Evolutionary conservation across 1,140 invertebrate genomes (phyloP), one percentile per base, ranked within the genome.

Genomic region (Sycophaga agraensis): DNA sequence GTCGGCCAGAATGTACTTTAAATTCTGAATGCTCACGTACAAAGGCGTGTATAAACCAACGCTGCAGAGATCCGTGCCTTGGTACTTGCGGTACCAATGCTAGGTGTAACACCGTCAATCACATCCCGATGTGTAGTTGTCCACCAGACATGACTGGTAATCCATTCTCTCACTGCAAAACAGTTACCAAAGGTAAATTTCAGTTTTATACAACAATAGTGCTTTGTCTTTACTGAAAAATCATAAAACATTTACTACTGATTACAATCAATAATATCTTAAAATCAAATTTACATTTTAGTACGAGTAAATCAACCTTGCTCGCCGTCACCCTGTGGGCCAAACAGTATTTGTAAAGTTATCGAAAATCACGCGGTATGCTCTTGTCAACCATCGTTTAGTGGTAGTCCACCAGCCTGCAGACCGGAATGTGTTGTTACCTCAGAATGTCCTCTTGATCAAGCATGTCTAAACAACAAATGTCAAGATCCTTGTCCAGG

Each of bases 1-100:
- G 92, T 74, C 79, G 90, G 64, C 91, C 91, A 14, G 91, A 94
- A 76, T 94, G 92, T 75, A 88, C 91, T 0, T 85, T 91, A 69
- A 94, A 91, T 73, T 87, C 89, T 1, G 92, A 94, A 60, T 94
- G 92, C 74, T 80, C 89, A 3, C 82, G 86, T 42, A 83, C 85
- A 43, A 90, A 86, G 75, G 86, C 90, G 2, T 94, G 91, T 69
- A 84, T 86, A 53, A 86, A 87, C 66, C 87, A 88, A 64, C 88
- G 88, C 73, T 92, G 90, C 70, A 79, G 86, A 2, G 86, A 92
- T 82, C 89, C 89, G 17, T 92, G 91, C 69, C 81, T 85, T n/a
- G 88, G 88, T 43, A 89, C 88, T 1, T 93, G 91, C 72, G 91
- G 89, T 12, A 75, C 83, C 63, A 86, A 84, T 68, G 88, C 90